Evolutionary conservation across 2,888 invertebrate species (phyloP).

Genomic region (Cetonia aurata): DNA sequence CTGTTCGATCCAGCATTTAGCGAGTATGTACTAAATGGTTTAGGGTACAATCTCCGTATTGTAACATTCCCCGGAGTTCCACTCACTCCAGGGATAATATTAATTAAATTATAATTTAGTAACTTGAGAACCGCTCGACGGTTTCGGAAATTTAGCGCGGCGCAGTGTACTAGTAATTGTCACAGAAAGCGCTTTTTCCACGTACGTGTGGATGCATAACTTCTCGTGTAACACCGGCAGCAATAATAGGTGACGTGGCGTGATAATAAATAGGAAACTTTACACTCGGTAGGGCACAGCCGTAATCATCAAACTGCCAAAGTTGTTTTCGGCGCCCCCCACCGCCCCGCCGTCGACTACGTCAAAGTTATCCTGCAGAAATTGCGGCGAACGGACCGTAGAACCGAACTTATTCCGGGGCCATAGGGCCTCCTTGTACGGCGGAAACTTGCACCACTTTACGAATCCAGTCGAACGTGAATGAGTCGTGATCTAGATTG

Average conservation of each 20-base stretch:
- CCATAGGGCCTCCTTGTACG: conserved; percentile 47
- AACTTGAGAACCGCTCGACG: too few relatives aligned
- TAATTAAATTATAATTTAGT: too few relatives aligned
- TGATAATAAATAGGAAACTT: conserved; percentile 51
- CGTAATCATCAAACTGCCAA: conserved; percentile 53
- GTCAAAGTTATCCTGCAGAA: conserved; percentile 54
- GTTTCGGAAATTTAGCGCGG: too few relatives aligned
- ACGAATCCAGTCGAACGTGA: conserved; percentile 61
- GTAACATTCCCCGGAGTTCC: too few relatives aligned
- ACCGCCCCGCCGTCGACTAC: neutral
- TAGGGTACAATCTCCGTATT: too few relatives aligned
- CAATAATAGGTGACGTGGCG: conserved; percentile 19
- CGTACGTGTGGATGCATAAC: neutral
- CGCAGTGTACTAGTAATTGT: conserved; percentile 7
- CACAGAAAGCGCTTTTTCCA: conserved; percentile 21
- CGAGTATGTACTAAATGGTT: too few relatives aligned
- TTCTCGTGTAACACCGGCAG: conserved; percentile 7
- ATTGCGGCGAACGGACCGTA: conserved; percentile 52
- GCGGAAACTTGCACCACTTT: conserved; percentile 60
- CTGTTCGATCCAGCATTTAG: too few relatives aligned
- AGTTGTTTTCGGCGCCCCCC: conserved; percentile 49
- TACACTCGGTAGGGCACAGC: conserved; percentile 49
- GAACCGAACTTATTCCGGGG: conserved; percentile 53
- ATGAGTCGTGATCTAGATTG: conserved; percentile 58
- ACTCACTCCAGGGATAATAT: too few relatives aligned